A percentile compares a stretch with the other conserved stretches of the same genome.
Evolutionary conservation across 2,113 vertebrate species (phyloP).

Genomic region (Ceratotherium simum): DNA sequence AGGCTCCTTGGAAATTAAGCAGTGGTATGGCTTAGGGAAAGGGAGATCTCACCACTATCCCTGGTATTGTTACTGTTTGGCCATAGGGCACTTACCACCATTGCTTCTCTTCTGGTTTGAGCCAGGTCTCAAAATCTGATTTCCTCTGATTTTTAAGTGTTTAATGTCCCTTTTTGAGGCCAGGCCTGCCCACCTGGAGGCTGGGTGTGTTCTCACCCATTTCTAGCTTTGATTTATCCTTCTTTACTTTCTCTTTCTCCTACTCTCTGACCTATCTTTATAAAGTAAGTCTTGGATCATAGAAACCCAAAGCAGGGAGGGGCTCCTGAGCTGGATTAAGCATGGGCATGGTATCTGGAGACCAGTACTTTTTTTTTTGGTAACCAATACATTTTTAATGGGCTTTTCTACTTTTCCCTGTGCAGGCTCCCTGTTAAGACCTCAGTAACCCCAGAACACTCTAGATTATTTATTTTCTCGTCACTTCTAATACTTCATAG

Average conservation of each 20-base stretch:
- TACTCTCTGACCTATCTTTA: neutral
- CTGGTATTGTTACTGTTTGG: neutral
- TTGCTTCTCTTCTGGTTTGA: neutral
- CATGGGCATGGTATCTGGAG: neutral
- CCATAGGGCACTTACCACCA: neutral
- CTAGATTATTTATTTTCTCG: conserved; percentile 47
- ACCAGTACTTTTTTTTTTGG: neutral
- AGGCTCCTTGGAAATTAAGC: neutral
- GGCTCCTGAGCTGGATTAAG: conserved; percentile 15
- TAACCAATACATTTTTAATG: neutral
- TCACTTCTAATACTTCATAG: neutral
- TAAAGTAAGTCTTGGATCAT: conserved; percentile 34
- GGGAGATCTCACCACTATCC: neutral
- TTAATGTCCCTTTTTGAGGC: neutral
- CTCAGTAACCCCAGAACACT: conserved; percentile 11
- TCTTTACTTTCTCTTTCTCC: neutral
- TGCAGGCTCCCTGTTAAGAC: neutral
- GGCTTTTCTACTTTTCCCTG: neutral
- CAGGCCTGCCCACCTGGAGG: neutral
- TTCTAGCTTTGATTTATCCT: conserved; percentile 36
- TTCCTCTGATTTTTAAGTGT: conserved; percentile 6
- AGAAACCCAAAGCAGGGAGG: neutral
- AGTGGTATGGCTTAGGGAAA: neutral
- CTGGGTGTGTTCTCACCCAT: neutral
- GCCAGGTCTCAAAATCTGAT: neutral